Evolutionary conservation across 2,888 invertebrate genomes (phyloP).

Genomic region (Andrena bicolor): DNA sequence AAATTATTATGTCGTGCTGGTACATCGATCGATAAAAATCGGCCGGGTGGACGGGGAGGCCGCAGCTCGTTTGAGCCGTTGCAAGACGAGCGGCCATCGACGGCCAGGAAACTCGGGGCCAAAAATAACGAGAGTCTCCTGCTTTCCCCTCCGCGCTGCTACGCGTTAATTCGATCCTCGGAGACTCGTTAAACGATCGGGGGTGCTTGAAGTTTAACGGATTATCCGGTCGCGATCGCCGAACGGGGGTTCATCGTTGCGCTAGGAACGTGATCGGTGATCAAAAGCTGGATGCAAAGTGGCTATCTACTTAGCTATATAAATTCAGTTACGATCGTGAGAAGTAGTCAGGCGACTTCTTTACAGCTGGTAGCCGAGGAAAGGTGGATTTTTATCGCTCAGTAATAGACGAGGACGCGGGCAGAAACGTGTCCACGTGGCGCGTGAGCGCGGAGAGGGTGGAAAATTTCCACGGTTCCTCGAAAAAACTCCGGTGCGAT

Average conservation of each 20-base stretch:
- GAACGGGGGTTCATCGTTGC: no score
- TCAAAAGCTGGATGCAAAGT: no score
- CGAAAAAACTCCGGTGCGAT: neutral
- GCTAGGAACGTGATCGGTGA: no score
- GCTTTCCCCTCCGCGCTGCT: neutral
- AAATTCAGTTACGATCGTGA: no score
- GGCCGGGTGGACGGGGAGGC: neutral
- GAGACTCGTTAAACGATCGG: no score
- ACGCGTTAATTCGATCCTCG: neutral
- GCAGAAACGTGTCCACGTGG: neutral
- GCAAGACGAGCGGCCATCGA: conserved; percentile 17
- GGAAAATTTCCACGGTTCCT: conserved; percentile 1
- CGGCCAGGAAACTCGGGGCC: neutral
- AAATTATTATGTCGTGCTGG: conserved; percentile 58
- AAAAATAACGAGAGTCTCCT: conserved; percentile 17
- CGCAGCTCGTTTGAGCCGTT: conserved; percentile 4
- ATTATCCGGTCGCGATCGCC: no score
- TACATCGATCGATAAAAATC: conserved; percentile 61
- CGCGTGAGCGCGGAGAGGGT: neutral
- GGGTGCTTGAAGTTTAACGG: no score
- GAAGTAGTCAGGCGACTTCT: no score
- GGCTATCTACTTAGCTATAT: no score
- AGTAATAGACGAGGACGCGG: no score
- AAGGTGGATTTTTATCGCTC: no score
- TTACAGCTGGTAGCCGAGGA: no score